These are phyloP conservation scores for Drosophila rufa DNA, from an alignment of 1,140 invertebrate genomes.

Conservation along the genomic window DNA sequence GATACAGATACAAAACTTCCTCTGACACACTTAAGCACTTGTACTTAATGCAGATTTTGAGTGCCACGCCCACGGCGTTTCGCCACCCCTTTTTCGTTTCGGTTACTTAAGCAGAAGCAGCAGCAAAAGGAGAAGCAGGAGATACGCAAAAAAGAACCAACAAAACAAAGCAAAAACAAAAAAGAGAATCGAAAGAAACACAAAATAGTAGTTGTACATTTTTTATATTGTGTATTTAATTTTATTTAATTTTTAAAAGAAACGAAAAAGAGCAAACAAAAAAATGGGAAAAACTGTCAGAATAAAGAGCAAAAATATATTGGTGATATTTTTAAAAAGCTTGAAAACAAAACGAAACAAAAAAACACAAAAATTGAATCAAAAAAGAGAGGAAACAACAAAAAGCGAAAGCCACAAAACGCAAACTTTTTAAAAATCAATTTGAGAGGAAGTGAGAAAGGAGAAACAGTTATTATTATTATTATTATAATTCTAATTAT, in stretches of 20 bases:
- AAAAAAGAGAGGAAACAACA: conserved; percentile 38
- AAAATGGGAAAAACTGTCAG: conserved; percentile 66
- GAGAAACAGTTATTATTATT: conserved; percentile 72
- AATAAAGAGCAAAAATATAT: conserved; percentile 75
- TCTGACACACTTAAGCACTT: conserved; percentile 68
- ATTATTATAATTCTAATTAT: conserved; percentile 66
- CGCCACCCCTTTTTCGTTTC: conserved; percentile 48
- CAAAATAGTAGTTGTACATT: conserved; percentile 78
- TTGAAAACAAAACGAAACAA: conserved; percentile 19
- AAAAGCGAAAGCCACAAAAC: conserved; percentile 37
- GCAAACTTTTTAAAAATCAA: conserved; percentile 43
- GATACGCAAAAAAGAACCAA: conserved; percentile 71
- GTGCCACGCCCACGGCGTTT: conserved; percentile 59
- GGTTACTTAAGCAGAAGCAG: conserved; percentile 64
- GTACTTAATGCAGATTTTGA: conserved; percentile 71
- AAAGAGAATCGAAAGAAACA: conserved; percentile 45
- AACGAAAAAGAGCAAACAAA: conserved; percentile 51
- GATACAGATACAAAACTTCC: conserved; percentile 17
- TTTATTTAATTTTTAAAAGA: conserved; percentile 73
- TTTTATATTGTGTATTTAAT: conserved; percentile 75
- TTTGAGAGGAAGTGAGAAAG: conserved; percentile 13
- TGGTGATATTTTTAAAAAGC: conserved; percentile 80
- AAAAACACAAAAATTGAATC: conserved; percentile 54
- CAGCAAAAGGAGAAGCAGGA: conserved; percentile 17
- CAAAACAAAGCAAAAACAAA: conserved; percentile 49